Evolutionary conservation across 2,113 vertebrate species (phyloP).

Genomic region (Vimba vimba): DNA sequence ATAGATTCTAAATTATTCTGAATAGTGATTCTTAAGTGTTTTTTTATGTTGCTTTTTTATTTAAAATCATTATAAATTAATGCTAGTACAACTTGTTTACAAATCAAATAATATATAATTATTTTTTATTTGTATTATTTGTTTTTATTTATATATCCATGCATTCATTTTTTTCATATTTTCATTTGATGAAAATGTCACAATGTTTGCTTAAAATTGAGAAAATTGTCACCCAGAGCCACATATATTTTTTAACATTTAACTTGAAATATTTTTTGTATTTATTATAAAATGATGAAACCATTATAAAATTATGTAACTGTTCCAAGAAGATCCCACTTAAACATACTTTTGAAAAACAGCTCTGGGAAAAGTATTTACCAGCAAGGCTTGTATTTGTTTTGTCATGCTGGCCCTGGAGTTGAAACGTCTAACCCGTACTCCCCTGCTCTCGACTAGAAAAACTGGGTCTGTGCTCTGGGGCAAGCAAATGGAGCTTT

Average conservation of each 20-base stretch:
- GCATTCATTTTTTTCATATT: too few species aligned
- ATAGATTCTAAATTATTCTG: background rate
- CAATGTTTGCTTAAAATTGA: too few species aligned
- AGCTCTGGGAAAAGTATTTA: background rate
- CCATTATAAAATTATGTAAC: too few species aligned
- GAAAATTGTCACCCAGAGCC: too few species aligned
- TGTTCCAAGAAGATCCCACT: background rate
- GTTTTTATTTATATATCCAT: too few species aligned
- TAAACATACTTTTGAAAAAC: background rate
- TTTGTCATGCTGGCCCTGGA: slow-evolving; percentile 15
- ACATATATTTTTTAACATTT: too few species aligned
- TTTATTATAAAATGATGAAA: too few species aligned
- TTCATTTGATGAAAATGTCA: too few species aligned
- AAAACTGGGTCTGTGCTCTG: slow-evolving; percentile 6
- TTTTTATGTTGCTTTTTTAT: background rate
- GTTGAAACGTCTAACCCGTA: background rate
- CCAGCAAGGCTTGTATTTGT: background rate
- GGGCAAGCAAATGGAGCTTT: slow-evolving; percentile 41
- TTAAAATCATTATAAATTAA: background rate
- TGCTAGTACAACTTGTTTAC: background rate
- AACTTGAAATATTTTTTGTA: too few species aligned
- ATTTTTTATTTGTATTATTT: too few species aligned
- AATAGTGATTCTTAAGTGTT: background rate
- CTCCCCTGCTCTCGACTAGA: background rate
- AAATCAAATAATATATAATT: background rate